Base-by-base conservation (phyloP, 2,888 invertebrate species). In the Ditula angustiorana region DNA sequence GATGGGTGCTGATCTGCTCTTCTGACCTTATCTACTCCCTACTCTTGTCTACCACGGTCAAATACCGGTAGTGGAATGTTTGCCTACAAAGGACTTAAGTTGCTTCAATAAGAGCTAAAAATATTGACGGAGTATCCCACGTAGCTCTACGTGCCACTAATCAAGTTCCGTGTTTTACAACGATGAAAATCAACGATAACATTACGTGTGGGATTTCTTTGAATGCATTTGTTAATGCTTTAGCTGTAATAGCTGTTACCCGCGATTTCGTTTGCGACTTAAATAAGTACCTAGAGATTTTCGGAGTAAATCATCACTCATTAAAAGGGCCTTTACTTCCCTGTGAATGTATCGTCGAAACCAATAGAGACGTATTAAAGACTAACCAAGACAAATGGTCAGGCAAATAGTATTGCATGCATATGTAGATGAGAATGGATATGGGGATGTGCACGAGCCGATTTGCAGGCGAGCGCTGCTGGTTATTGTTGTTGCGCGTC, bases 401-500 rank as follows among this genome's bases (percentile, higher is more conserved):
- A n/a, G n/a, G 13, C 3, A 33, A n/a, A n/a, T 2, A n/a, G 33
- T n/a, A 41, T 19, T 19, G 19, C 41, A 2, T 13, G 8, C 3
- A 16, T 10, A 19, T 10, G 10, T 41, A 2, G 8, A 41, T 41
- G 69, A 55, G 62, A 55, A 65, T 52, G 64, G 66, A 60, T 62
- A 67, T 70, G 66, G 66, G 62, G 75, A 67, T 76, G 67, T 66
- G 74, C 67, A 70, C 66, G 37, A 13, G 60, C 11, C 53, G 58
- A 59, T 76, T 74, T 8, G 8, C 5, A 76, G 79, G 41, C 19
- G 16, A 19, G 41, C 19, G 10, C 33, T n/a, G 33, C 10, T 19
- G 82, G 79, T 83, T 82, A 80, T 81, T 77, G 72, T 81, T 82
- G 81, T 81, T 79, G 74, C 71, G 67, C 60, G 69, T 63, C 66